Evolutionary conservation across 2,888 invertebrate genomes (phyloP), one percentile per base, ranked within the genome.

Genomic region (Drosophila antonietae): DNA sequence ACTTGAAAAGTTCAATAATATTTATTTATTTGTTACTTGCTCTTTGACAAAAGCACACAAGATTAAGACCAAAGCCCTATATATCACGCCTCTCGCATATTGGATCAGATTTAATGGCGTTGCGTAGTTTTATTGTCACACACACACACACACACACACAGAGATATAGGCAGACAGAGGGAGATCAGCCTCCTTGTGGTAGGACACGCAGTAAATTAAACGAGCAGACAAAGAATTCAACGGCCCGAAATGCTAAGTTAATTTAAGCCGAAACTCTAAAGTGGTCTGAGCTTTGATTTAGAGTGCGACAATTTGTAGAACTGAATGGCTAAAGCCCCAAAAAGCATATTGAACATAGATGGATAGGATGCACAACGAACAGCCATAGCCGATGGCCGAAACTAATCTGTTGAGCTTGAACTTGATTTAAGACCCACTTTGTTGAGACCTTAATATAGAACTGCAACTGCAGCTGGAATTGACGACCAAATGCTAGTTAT

Each of bases 1-100:
- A 85, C 74, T 85, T 79, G 83, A 85, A 88, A 85, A 88, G 85
- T 88, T 85, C 85, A 85, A 85, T 85, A 85, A 85, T 88, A 85
- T 88, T 85, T 85, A 85, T 88, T 85, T 85, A 88, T 88, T 85
- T 85, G 81, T 81, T 74, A 82, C 83, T 88, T 77, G 85, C 83
- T 85, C 88, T 85, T 73, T 84, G 85, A 77, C 88, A 84, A 84
- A 83, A 78, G 78, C 81, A 80, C 73, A 88, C 76, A 79, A 83
- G 85, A 85, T 85, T 88, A 85, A 73, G 73, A 56, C 74, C 67
- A 68, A 66, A 41, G 69, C 69, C 83, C 80, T 81, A 79, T 85
- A 79, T 81, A 87, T 85, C 84, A 87, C 78, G 71, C 68, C 78
- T 68, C 79, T 68, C 81, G 83, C 81, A 83, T 80, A 79, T 81